These are phyloP conservation scores for Drosophila pandora DNA, from an alignment of 1,140 invertebrate genomes.

Conservation along the genomic window DNA sequence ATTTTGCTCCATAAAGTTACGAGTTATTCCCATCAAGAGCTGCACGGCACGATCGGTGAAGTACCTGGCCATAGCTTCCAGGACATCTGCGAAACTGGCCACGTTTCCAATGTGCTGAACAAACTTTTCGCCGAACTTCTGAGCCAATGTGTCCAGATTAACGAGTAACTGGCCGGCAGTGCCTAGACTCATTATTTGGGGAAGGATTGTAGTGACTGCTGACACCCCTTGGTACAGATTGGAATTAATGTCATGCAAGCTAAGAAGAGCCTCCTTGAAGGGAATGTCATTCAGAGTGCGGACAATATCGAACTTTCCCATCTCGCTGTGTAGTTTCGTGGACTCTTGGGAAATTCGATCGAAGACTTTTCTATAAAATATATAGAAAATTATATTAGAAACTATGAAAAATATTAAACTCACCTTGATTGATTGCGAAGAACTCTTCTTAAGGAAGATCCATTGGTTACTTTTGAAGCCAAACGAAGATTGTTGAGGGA, in stretches of 20 bases:
- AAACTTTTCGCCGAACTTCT: conserved; percentile 60
- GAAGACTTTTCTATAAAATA: conserved; percentile 42
- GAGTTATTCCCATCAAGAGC: conserved; percentile 57
- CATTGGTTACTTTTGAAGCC: conserved; percentile 60
- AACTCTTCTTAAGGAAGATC: conserved; percentile 39
- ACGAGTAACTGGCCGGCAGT: conserved; percentile 37
- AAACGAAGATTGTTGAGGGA: conserved; percentile 72
- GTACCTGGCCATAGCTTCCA: conserved; percentile 53
- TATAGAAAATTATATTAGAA: neutral
- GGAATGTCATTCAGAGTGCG: conserved; percentile 76
- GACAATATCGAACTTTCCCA: conserved; percentile 65
- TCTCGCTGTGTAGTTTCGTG: conserved; percentile 37
- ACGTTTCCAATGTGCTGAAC: conserved; percentile 65
- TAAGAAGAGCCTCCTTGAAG: conserved; percentile 58
- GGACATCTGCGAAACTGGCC: conserved; percentile 59
- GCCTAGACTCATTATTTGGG: conserved; percentile 27
- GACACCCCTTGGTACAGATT: conserved; percentile 45
- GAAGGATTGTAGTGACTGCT: conserved; percentile 39
- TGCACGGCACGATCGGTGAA: conserved; percentile 53
- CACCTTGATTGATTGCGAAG: conserved; percentile 51
- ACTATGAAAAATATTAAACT: neutral
- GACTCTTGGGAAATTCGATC: conserved; percentile 54
- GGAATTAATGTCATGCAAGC: conserved; percentile 46
- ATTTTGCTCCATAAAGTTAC: conserved; percentile 62
- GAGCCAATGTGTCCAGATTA: conserved; percentile 41